Conservation (phyloP, 2,113 vertebrate species). For the Anolis sagrei region DNA sequence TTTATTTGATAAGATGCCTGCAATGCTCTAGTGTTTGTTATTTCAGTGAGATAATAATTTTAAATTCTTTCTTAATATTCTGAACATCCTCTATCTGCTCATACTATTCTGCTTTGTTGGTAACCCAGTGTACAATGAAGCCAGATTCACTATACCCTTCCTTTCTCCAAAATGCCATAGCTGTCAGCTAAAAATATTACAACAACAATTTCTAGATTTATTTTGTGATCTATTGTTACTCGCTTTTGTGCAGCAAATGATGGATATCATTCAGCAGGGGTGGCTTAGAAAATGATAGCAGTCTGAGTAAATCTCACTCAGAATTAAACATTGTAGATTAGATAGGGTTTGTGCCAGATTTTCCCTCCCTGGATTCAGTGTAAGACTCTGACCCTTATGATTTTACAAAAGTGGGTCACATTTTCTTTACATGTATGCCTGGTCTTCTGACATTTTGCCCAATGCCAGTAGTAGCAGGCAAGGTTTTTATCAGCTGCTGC, state of each 20-base stretch:
- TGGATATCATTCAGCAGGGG: constrained; percentile 62
- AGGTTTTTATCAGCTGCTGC: constrained; percentile 64
- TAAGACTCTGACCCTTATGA: constrained; percentile 66
- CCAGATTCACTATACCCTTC: constrained; percentile 48
- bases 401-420: constrained; percentile 73
- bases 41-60: not conserved
- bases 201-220: constrained; percentile 65
- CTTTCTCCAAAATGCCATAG: constrained; percentile 63
- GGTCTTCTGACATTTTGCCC: constrained; percentile 70
- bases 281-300: constrained; percentile 60
- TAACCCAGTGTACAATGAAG: constrained; percentile 36
- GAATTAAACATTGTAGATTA: constrained; percentile 69
- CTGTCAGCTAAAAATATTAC: constrained; percentile 67
- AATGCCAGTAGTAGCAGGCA: constrained; percentile 49
- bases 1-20: constrained; percentile 35
- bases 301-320: constrained; percentile 64
- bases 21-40: constrained; percentile 3
- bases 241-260: constrained; percentile 48
- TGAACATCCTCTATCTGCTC: constrained; percentile 38
- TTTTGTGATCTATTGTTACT: constrained; percentile 62
- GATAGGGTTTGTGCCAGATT: constrained; percentile 65
- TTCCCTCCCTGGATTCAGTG: constrained; percentile 67
- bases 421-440: constrained; percentile 61
- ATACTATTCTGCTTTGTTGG: constrained; percentile 39
- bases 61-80: constrained; percentile 56